Conservation (phyloP, 2,797 vertebrate genomes). For the Cirrhinus mrigala region DNA sequence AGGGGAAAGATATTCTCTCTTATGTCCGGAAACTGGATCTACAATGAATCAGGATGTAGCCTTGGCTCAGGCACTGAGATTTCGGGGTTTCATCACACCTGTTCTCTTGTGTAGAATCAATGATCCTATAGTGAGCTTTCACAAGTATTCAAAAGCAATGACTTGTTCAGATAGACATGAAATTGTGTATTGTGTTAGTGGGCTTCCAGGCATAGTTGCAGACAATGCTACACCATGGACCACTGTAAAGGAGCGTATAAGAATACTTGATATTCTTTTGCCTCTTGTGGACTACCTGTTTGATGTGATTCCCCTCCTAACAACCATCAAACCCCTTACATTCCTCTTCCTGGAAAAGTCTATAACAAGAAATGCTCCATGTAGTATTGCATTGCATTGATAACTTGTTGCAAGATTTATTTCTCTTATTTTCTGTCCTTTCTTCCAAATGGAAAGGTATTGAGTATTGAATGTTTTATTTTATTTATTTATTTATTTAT, state of each 20-base stretch:
- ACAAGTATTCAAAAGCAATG: not conserved
- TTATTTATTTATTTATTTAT: not conserved
- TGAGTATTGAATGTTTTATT: slow-evolving; percentile 25
- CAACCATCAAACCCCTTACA: slow-evolving; percentile 25
- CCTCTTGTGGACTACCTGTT: slow-evolving; percentile 39
- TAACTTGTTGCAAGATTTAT: not conserved
- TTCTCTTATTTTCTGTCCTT: slow-evolving; percentile 22
- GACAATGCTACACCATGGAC: slow-evolving; percentile 44
- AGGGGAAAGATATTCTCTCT: slow-evolving; percentile 26
- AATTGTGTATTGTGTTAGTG: slow-evolving; percentile 21
- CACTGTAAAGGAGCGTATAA: slow-evolving; percentile 25
- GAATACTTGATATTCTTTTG: slow-evolving; percentile 49
- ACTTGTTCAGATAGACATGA: not conserved
- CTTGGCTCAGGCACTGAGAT: not conserved
- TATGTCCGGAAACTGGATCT: slow-evolving; percentile 21
- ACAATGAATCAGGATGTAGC: not conserved
- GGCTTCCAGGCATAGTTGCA: slow-evolving; percentile 37
- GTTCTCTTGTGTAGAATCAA: slow-evolving; percentile 6
- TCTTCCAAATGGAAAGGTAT: slow-evolving; percentile 36
- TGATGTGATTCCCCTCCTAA: slow-evolving; percentile 21
- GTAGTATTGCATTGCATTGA: not conserved
- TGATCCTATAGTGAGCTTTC: not conserved
- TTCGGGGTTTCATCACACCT: slow-evolving; percentile 13
- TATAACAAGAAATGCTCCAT: not conserved
- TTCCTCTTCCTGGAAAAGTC: not conserved